Base-by-base conservation (phyloP, 30 jellyfish, hydroid and myxozoan genomes). In the Catostylus mosaicus region DNA sequence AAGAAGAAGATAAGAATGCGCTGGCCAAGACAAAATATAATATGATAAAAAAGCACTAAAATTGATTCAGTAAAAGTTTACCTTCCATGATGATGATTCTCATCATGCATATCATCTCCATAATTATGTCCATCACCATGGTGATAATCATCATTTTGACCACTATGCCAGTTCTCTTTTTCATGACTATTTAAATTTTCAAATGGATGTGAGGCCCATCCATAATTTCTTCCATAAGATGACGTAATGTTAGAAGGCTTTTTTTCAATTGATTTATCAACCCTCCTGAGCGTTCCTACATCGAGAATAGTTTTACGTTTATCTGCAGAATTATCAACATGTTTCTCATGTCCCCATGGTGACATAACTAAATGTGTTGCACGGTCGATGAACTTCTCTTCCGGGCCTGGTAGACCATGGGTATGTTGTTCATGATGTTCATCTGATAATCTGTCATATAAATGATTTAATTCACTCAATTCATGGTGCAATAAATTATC, bases 391-490 rank as follows among this genome's bases (percentile, higher is more conserved):
- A 82, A 82, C 48, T 82, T 82, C 73, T 82, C 92, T 62, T 82
- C 92, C 31, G 92, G 92, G 3, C 92, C 92, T 9, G 92, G 85
- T 38, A 82, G 79, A 2, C 92, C 92, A 59, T 82, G 92, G 40
- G 50, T 35, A 34, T 69, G 50, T 46, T 70, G 86, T 2, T 62
- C 80, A 38, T 82, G 92, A 45, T 82, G 92, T 35, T 68, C 92
- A 47, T 82, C 92, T 26, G 84, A 72, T 19, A 82, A 36, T 8
- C 65, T 40, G 78, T 82, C 92, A 30, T 82, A 82, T n/a, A 82
- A 68, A 46, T 82, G 85, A 27, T 82, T 73, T 65, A 82, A 37
- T 57, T 82, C 92, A 30, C 31, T 59, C 20, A 82, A 9, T 72
- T 82, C 92, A 29, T 82, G 85, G 63, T 82, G 92, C 78, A 69